Conservation (phyloP, 2,888 invertebrate genomes). For the Drosophila emarginata region DNA sequence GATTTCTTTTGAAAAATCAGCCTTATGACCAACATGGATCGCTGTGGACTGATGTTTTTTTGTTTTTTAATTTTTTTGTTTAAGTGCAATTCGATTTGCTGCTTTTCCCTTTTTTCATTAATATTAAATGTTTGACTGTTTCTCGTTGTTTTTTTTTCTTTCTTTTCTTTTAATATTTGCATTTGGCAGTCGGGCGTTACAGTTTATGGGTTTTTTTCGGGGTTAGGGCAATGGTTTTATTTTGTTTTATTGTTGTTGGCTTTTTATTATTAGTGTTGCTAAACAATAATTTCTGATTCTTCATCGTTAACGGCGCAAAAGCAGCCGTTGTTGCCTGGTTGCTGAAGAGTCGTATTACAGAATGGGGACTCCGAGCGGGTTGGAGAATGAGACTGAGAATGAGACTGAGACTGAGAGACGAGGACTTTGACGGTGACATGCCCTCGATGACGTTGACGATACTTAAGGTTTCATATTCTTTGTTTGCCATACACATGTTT, state of each 20-base stretch:
- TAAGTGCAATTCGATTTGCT: constrained; percentile 74
- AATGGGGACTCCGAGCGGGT: constrained; percentile 12
- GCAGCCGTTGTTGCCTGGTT: constrained; percentile 49
- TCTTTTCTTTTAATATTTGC: constrained; percentile 61
- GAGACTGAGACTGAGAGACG: not conserved
- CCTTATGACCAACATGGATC: constrained; percentile 64
- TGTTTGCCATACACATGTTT: constrained; percentile 58
- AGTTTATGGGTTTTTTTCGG: constrained; percentile 68
- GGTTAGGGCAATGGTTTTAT: constrained; percentile 44
- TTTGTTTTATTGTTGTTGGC: constrained; percentile 19
- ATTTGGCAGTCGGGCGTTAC: constrained; percentile 74
- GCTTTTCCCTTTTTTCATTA: constrained; percentile 68
- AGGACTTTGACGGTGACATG: constrained; percentile 30
- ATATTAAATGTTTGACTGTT: constrained; percentile 65
- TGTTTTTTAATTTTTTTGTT: constrained; percentile 22
- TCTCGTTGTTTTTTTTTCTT: not conserved
- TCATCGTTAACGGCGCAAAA: constrained; percentile 54
- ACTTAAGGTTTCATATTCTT: constrained; percentile 34
- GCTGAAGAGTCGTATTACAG: constrained; percentile 60
- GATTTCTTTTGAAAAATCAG: constrained; percentile 68
- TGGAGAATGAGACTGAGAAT: not conserved
- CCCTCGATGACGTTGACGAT: constrained; percentile 61
- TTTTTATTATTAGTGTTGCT: constrained; percentile 67
- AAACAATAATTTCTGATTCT: constrained; percentile 75
- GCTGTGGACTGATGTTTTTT: constrained; percentile 38